phyloP scores from a whole-genome alignment of 2,797 vertebrate genomes.

The Gambusia yucatana region DNA sequence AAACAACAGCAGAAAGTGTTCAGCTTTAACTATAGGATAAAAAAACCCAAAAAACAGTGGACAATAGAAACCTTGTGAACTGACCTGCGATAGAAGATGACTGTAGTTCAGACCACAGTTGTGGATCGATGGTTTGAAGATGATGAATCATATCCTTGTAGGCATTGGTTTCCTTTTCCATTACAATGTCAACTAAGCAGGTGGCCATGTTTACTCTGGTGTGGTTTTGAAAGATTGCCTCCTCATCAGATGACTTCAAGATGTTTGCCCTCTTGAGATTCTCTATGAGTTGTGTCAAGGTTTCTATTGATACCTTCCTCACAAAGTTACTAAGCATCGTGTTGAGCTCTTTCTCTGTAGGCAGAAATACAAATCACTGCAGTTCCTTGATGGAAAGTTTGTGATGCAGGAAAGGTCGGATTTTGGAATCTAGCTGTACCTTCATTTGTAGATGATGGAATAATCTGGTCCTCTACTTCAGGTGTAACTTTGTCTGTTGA shows the following conservation, averaged over 20 bases:
- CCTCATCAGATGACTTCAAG: not conserved
- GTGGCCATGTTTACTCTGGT: not conserved
- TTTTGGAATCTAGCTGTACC: not conserved
- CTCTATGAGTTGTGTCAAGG: not conserved
- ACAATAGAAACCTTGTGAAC: not conserved
- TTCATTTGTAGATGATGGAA: not conserved
- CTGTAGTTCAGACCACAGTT: not conserved
- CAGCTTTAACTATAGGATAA: not conserved
- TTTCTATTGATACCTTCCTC: not conserved
- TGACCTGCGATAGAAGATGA: not conserved
- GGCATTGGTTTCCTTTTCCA: not conserved
- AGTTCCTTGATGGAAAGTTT: not conserved
- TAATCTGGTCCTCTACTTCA: not conserved
- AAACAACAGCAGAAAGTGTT: not conserved
- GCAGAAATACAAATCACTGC: not conserved
- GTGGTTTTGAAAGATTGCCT: not conserved
- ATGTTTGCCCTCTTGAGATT: not conserved
- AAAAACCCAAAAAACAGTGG: not conserved
- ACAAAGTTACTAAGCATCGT: not conserved
- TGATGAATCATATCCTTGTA: not conserved
- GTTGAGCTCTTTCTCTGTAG: not conserved
- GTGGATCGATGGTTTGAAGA: not conserved
- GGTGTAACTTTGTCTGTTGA: not conserved
- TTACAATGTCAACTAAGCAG: not conserved
- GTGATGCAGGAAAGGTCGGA: not conserved